Percentiles rank a stretch among this genome's conserved stretches.
phyloP scores from a whole-genome alignment of 2,888 invertebrate genomes.

The Microchrysa polita region DNA sequence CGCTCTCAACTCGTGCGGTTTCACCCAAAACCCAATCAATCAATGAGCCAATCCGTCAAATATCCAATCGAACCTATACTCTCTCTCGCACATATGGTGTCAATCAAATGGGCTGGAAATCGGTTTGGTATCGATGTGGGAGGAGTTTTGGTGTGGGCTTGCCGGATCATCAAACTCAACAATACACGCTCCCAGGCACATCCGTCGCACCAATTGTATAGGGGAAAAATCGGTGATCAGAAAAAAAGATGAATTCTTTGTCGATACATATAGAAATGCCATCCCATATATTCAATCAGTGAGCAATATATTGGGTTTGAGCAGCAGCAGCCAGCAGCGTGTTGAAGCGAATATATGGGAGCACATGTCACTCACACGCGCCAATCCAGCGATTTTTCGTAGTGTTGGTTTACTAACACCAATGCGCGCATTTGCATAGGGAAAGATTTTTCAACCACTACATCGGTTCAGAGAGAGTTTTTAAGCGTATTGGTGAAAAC shows the following conservation, averaged over 20 bases:
- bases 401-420: not conserved
- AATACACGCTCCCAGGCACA: too few relatives aligned
- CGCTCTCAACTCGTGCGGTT: not conserved
- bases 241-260: conserved; percentile 43
- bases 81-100: too few relatives aligned
- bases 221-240: conserved; percentile 39
- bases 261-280: conserved; percentile 44
- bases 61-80: too few relatives aligned
- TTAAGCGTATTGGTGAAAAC: too few relatives aligned
- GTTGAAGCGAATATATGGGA: conserved; percentile 13
- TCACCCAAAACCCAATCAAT: conserved; percentile 9
- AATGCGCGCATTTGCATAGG: not conserved
- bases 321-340: too few relatives aligned
- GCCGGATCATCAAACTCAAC: not conserved
- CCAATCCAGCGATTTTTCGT: not conserved
- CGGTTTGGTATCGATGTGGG: conserved; percentile 21
- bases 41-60: conserved; percentile 10
- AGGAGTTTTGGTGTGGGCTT: conserved; percentile 4
- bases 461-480: not conserved
- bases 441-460: not conserved
- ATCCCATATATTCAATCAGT: conserved; percentile 45
- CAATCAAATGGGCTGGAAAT: not conserved
- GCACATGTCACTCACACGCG: conserved; percentile 25
- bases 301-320: conserved; percentile 39
- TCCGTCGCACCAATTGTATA: conserved; percentile 30